Evolutionary conservation across 2,888 invertebrate species (phyloP).

Genomic region (Tetranychus piercei): DNA sequence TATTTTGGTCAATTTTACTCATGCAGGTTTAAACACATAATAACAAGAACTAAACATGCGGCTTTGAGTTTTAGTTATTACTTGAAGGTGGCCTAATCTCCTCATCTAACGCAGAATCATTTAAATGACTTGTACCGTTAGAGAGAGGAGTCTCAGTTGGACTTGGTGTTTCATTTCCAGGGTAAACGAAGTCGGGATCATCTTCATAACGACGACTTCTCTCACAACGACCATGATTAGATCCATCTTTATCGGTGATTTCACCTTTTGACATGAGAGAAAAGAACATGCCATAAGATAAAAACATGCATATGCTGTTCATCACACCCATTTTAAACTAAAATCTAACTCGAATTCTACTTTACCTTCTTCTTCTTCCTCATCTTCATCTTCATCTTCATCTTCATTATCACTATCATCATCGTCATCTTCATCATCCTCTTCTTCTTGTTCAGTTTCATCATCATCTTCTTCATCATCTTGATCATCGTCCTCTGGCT

Average conservation of each 20-base stretch:
- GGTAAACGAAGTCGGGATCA: slow-evolving; percentile 1
- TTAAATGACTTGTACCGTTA: not conserved
- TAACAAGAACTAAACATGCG: not conserved
- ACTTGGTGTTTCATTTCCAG: not conserved
- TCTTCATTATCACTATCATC: not conserved
- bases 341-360: not conserved
- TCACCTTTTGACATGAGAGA: not conserved
- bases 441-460: not conserved
- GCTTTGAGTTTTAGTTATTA: not conserved
- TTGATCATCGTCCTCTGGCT: not conserved
- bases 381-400: not conserved
- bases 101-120: slow-evolving; percentile 6
- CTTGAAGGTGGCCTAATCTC: slow-evolving; percentile 4
- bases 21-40: too few species aligned
- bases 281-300: not conserved
- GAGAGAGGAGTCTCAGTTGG: not conserved
- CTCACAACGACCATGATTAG: not conserved
- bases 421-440: not conserved
- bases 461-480: not conserved
- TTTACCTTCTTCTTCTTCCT: not conserved
- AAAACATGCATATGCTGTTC: not conserved
- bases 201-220: not conserved
- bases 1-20: too few species aligned
- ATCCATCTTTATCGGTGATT: not conserved
- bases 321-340: not conserved